These are phyloP conservation scores for Hyppa rectilinea DNA, from an alignment of 2,888 invertebrate species.

Conservation along the genomic window DNA sequence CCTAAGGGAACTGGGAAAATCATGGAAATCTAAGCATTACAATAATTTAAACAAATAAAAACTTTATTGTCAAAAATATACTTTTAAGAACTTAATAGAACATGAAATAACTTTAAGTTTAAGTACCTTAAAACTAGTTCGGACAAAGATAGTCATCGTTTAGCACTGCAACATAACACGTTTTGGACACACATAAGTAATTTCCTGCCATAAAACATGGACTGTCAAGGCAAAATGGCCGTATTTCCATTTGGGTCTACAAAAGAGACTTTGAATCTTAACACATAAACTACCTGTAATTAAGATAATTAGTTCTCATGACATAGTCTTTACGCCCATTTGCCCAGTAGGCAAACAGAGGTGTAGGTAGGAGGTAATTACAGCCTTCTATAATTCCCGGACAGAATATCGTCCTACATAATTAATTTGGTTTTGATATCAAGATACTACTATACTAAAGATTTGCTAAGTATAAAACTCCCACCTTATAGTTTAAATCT, in stretches of 20 bases:
- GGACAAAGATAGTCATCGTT: not conserved
- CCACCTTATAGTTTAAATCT: too few relatives aligned
- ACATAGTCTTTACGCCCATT: conserved; percentile 25
- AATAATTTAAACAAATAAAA: too few relatives aligned
- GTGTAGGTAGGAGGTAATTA: not conserved
- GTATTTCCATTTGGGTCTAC: conserved; percentile 2
- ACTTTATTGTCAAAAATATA: not conserved
- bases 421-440: not conserved
- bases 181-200: conserved; percentile 36
- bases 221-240: conserved; percentile 35
- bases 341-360: not conserved
- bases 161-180: not conserved
- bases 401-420: not conserved
- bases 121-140: conserved; percentile 4
- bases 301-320: conserved; percentile 17
- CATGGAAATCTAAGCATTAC: not conserved
- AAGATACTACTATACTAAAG: not conserved
- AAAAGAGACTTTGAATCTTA: conserved; percentile 25
- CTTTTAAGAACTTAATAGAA: not conserved
- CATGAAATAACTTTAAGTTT: not conserved
- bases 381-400: not conserved
- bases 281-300: conserved; percentile 3
- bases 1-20: conserved; percentile 4
- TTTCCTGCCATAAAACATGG: conserved; percentile 48
- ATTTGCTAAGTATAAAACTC: not conserved